A percentile compares a stretch with the other conserved stretches of the same genome.
Evolutionary conservation across 2,888 invertebrate genomes (phyloP).

Genomic region (Epirrhoe alternata): DNA sequence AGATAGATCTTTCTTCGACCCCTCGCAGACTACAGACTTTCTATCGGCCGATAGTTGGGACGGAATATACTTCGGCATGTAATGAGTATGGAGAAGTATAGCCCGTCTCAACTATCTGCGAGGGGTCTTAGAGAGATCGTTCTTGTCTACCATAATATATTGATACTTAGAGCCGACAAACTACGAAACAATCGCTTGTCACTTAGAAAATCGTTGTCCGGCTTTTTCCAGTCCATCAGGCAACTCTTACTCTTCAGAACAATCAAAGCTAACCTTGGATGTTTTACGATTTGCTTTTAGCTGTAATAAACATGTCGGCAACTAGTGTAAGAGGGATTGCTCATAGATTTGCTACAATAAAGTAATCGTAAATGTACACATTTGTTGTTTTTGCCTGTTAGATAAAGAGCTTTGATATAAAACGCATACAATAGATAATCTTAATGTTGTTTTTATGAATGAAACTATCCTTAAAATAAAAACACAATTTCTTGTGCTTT

Average conservation of each 20-base stretch:
- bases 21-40: no score
- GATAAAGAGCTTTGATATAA: background rate
- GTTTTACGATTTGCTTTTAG: slow-evolving; percentile 70
- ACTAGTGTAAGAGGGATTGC: slow-evolving; percentile 66
- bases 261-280: slow-evolving; percentile 78
- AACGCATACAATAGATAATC: background rate
- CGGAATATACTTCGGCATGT: no score
- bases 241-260: slow-evolving; percentile 48
- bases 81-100: no score
- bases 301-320: slow-evolving; percentile 72
- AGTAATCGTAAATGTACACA: background rate
- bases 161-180: no score
- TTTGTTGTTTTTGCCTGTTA: background rate
- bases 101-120: no score
- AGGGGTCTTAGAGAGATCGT: no score
- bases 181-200: background rate
- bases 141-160: no score
- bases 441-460: no score
- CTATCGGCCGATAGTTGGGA: no score
- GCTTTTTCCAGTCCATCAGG: background rate
- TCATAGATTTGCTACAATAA: background rate
- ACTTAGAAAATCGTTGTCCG: background rate
- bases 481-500: no score
- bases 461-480: no score
- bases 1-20: no score